Percentiles rank a stretch among this genome's conserved stretches.
phyloP scores from a whole-genome alignment of 2,113 vertebrate species.

The Hippocampus zosterae region DNA sequence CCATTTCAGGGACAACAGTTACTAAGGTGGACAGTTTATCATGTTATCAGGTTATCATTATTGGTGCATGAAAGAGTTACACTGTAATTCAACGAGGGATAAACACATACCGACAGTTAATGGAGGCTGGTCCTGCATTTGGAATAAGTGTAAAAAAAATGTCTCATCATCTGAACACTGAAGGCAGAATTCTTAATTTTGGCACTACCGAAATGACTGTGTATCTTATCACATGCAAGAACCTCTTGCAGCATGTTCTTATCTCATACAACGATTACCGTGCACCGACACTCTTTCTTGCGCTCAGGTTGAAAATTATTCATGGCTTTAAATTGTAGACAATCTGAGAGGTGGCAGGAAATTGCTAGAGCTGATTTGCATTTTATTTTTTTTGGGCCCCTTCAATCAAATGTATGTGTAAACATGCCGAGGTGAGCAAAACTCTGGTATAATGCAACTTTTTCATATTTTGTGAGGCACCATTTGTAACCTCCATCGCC shows the following conservation, averaged over 20 bases:
- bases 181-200: background rate
- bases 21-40: too few species aligned
- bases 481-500: background rate
- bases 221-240: background rate
- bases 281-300: background rate
- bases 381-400: background rate
- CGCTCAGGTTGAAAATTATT: background rate
- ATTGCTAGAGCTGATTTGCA: slow-evolving; percentile 1
- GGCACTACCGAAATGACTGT: background rate
- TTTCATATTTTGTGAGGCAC: background rate
- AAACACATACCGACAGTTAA: too few species aligned
- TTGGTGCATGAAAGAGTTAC: too few species aligned
- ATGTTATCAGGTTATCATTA: too few species aligned
- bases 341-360: background rate
- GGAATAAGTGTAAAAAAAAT: background rate
- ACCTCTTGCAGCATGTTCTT: background rate
- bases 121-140: too few species aligned
- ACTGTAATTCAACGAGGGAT: too few species aligned
- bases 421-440: background rate
- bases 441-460: background rate
- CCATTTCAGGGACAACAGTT: too few species aligned
- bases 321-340: background rate
- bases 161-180: background rate
- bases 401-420: background rate
- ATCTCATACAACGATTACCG: background rate